A percentile compares a stretch with the other conserved stretches of the same genome.
These are phyloP conservation scores for Diaperis boleti DNA, from an alignment of 2,888 invertebrate genomes.

Conservation along the genomic window DNA sequence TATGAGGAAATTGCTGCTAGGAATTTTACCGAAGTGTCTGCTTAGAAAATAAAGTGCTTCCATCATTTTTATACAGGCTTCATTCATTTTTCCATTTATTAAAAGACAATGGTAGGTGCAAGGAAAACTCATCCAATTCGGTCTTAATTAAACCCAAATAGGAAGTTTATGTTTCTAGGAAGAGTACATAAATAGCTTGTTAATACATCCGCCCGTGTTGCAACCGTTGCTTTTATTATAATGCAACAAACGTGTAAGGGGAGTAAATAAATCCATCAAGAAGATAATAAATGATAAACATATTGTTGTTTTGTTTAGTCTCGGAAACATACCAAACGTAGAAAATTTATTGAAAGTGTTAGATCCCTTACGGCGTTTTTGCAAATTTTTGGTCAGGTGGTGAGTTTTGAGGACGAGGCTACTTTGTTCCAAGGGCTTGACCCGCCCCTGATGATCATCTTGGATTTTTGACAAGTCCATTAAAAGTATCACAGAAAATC, in stretches of 20 bases:
- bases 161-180: slow-evolving; percentile 21
- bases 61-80: not conserved
- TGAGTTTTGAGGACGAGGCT: too few relatives aligned
- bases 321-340: slow-evolving; percentile 1
- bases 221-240: slow-evolving; percentile 32
- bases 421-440: too few relatives aligned
- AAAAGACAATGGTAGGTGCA: not conserved
- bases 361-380: too few relatives aligned
- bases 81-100: not conserved
- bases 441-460: too few relatives aligned
- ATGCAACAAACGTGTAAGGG: slow-evolving; percentile 34
- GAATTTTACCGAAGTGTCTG: slow-evolving; percentile 29
- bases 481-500: too few relatives aligned
- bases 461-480: too few relatives aligned
- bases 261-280: slow-evolving; percentile 31
- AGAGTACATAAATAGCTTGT: slow-evolving; percentile 12
- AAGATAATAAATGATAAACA: slow-evolving; percentile 18
- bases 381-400: too few relatives aligned
- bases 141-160: slow-evolving; percentile 12
- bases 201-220: slow-evolving; percentile 27
- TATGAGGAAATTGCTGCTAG: slow-evolving; percentile 28
- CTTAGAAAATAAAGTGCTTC: slow-evolving; percentile 16
- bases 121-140: not conserved
- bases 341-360: not conserved
- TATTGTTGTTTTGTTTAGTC: slow-evolving; percentile 34